phyloP scores from a whole-genome alignment of 2,797 vertebrate species.

The Cyclopterus lumpus region DNA sequence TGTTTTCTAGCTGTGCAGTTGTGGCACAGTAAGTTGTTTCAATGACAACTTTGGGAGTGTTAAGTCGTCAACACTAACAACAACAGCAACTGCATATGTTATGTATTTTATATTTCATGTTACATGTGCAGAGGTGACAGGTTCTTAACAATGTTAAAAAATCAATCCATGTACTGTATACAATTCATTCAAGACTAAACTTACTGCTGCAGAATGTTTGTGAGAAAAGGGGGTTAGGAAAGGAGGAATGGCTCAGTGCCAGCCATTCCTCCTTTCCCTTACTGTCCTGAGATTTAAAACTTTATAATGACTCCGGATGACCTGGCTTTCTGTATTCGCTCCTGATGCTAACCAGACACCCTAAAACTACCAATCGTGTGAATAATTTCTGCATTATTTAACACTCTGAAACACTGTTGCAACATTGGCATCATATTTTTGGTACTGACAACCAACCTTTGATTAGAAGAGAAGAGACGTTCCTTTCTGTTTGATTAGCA shows the following conservation, averaged over 20 bases:
- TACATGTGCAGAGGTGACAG: neutral
- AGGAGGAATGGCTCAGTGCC: slow-evolving; percentile 1
- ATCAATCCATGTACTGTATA: neutral
- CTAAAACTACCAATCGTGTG: neutral
- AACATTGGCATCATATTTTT: slow-evolving; percentile 5
- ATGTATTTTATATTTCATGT: neutral
- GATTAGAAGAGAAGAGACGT: neutral
- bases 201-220: neutral
- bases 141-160: neutral
- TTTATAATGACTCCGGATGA: slow-evolving; percentile 8
- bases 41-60: neutral
- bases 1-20: neutral
- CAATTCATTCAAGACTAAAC: neutral
- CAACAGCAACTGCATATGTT: neutral
- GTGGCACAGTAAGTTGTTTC: neutral
- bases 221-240: slow-evolving; percentile 1
- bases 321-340: slow-evolving; percentile 7
- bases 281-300: slow-evolving; percentile 1
- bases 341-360: neutral
- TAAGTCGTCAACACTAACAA: neutral
- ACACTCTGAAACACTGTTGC: neutral
- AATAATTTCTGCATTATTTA: neutral
- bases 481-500: slow-evolving; percentile 15
- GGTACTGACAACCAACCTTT: neutral
- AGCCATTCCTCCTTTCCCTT: neutral